phyloP scores from a whole-genome alignment of 2,888 invertebrate species.

The Orthonevra nobilis region DNA sequence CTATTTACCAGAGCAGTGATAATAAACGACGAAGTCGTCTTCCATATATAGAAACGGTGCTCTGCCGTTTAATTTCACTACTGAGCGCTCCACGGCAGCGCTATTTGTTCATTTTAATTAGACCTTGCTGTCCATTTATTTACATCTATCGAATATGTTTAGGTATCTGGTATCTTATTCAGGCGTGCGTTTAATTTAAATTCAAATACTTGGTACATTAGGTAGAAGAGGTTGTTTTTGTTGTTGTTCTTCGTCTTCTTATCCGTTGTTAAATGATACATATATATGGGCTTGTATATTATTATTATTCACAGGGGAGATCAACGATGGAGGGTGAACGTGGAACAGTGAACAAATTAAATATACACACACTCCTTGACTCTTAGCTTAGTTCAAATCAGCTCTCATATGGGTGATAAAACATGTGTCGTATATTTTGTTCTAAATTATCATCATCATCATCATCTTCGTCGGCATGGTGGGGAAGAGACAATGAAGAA shows the following conservation, averaged over 20 bases:
- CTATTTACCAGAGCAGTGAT: conserved; percentile 52
- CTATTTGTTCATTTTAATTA: conserved; percentile 70
- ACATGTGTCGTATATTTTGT: conserved; percentile 51
- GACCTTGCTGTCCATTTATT: conserved; percentile 70
- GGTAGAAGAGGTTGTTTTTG: conserved; percentile 57
- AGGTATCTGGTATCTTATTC: conserved; percentile 64
- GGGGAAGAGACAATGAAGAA: conserved; percentile 23
- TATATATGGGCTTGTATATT: neutral
- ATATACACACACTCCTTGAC: conserved; percentile 39
- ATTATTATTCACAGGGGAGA: conserved; percentile 33
- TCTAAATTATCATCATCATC: conserved; percentile 35
- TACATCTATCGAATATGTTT: conserved; percentile 66
- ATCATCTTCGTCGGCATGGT: conserved; percentile 25
- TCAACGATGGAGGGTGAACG: conserved; percentile 28
- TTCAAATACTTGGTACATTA: conserved; percentile 63
- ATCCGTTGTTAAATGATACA: conserved; percentile 22
- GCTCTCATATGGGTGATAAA: conserved; percentile 46
- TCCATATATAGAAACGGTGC: conserved; percentile 56
- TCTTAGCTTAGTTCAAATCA: conserved; percentile 22
- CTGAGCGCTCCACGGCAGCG: conserved; percentile 43
- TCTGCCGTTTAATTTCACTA: conserved; percentile 58
- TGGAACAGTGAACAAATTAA: conserved; percentile 50
- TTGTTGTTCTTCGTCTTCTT: conserved; percentile 14
- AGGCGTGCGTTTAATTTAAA: conserved; percentile 58
- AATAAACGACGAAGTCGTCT: conserved; percentile 46